Evolutionary conservation across 2,113 vertebrate species (phyloP).

Genomic region (Leptobrachium ailaonicum): DNA sequence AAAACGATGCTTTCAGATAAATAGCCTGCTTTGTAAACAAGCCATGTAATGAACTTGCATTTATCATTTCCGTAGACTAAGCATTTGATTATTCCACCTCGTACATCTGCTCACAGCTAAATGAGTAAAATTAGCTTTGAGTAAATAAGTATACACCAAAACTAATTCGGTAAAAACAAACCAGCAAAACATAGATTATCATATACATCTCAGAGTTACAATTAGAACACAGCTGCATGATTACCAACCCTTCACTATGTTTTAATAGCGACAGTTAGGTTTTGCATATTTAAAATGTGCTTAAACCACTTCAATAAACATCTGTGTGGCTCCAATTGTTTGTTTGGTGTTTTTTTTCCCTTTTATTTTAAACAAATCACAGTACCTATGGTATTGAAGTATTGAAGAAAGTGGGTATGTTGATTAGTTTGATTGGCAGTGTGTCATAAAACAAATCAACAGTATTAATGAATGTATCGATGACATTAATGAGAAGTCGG

Average conservation of each 20-base stretch:
- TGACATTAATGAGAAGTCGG: slow-evolving; percentile 36
- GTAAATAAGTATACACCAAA: slow-evolving; percentile 9
- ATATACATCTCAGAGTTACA: not conserved
- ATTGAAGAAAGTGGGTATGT: slow-evolving; percentile 4
- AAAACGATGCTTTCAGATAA: slow-evolving; percentile 15
- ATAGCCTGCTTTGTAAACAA: slow-evolving; percentile 10
- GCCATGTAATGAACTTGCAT: slow-evolving; percentile 16
- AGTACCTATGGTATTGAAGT: slow-evolving; percentile 12
- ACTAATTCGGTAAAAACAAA: slow-evolving; percentile 10
- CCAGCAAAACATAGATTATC: not conserved
- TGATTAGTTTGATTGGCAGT: slow-evolving; percentile 15
- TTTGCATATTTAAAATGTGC: not conserved
- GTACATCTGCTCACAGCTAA: not conserved
- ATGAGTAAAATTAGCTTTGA: slow-evolving; percentile 3
- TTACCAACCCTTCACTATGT: not conserved
- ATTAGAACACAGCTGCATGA: slow-evolving; percentile 2
- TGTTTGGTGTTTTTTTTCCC: too few species aligned
- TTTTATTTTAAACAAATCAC: slow-evolving; percentile 3
- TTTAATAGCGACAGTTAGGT: slow-evolving; percentile 17
- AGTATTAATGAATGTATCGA: slow-evolving; percentile 32
- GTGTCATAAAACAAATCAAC: slow-evolving; percentile 51
- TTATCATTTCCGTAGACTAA: slow-evolving; percentile 12
- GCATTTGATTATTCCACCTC: slow-evolving; percentile 13
- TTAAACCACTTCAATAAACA: slow-evolving; percentile 21
- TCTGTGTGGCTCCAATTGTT: slow-evolving; percentile 28